Evolutionary conservation across 2,888 invertebrate species (phyloP), one percentile per base, ranked within the genome.

Genomic region (Auanema freiburgensis): DNA sequence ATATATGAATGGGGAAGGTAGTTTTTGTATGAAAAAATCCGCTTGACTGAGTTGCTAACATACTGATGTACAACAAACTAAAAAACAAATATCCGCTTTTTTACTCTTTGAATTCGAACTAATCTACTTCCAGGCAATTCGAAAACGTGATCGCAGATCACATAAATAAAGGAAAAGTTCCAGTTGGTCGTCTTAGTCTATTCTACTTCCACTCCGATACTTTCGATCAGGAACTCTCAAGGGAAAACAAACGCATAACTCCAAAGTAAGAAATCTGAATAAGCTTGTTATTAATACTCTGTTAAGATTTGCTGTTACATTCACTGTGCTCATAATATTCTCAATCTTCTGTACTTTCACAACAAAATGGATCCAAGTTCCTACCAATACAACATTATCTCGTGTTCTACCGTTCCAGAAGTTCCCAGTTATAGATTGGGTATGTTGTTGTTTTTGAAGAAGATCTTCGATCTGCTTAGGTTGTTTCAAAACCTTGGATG

Each of bases 381-480:
- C 65, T 51, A 51, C 64, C 4, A 18, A 42, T 0, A 46, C 58
- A 24, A 46, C 44, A 44, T 18, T 42, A 57, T 43, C 25, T 56
- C 42, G 53, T 16, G 21, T 24, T 14, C 52, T 49, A 33, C 41
- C 49, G 21, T 44, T 33, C 25, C 14, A 21, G 57, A 68, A 53
- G 49, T 14, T 71, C 42, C 66, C 69, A 3, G 92, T 93, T 92
- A 88, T 90, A 11, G 93, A 94, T 84, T 92, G 92, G 89, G 93
- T 93, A 23, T 50, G 50, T 12, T n/a, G 21, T 49, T 12, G 12
- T 18, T 16, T 33, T n/a, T 16, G 8, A 40, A 60, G 23, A 57
- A 18, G 16, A 3, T 60, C 33, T 14, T 16, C 18, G 83, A 93
- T 58, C 42, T 57, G 24, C 58, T 44, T 42, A 93, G 40, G 93